Evolutionary conservation across 2,113 vertebrate species (phyloP).

Genomic region (Otolemur garnettii): DNA sequence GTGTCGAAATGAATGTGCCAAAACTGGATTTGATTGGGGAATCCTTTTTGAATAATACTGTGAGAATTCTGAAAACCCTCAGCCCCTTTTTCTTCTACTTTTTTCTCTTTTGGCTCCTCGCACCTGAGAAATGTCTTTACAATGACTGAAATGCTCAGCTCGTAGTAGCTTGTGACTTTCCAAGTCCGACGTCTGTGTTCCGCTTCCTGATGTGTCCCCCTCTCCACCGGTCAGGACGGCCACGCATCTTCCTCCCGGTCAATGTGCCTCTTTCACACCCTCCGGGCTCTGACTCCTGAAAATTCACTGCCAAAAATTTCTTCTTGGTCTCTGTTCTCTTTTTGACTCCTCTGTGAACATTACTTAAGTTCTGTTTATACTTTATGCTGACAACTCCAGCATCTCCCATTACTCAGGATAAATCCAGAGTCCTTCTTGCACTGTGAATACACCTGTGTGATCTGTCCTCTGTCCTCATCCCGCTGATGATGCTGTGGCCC

Average conservation of each 20-base stretch:
- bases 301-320: neutral
- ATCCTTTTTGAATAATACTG: neutral
- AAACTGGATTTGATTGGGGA: neutral
- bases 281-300: neutral
- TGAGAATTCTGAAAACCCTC: neutral
- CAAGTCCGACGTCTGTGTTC: accelerated
- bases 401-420: neutral
- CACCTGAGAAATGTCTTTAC: neutral
- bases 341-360: neutral
- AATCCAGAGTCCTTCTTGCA: neutral
- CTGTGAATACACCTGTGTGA: neutral
- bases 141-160: no score
- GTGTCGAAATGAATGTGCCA: accelerated
- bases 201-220: accelerated
- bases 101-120: neutral
- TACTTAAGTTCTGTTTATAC: neutral
- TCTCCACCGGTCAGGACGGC: neutral
- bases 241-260: accelerated
- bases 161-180: neutral
- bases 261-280: accelerated
- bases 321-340: neutral
- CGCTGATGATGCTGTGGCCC: neutral
- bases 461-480: neutral
- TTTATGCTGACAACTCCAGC: no score
- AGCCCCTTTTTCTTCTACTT: neutral